phyloP scores from a whole-genome alignment of 2,113 vertebrate genomes.

The Dicaeum eximium region DNA sequence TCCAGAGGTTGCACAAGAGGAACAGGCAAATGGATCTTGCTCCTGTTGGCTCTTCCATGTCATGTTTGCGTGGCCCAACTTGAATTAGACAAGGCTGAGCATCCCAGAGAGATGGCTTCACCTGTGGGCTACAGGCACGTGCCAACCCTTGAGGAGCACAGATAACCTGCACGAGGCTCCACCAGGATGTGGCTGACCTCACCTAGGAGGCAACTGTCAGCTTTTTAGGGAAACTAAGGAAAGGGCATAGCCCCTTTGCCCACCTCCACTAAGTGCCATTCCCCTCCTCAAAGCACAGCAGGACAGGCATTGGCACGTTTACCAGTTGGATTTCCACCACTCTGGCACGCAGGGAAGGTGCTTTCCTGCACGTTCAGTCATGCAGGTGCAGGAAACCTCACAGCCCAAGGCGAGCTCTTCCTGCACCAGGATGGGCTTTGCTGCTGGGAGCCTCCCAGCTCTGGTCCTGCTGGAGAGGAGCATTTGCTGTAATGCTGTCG shows the following conservation, averaged over 20 bases:
- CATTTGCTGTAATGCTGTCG: background rate
- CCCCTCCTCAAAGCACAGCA: background rate
- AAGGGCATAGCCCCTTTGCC: background rate
- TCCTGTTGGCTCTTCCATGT: background rate
- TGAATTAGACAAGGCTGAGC: background rate
- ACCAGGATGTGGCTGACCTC: background rate
- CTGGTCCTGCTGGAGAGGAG: background rate
- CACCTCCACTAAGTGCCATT: background rate
- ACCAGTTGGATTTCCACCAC: background rate
- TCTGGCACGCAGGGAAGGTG: background rate
- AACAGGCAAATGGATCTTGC: background rate
- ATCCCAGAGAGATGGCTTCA: background rate
- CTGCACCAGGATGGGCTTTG: rapidly evolving
- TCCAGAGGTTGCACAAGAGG: background rate
- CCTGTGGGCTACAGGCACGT: background rate
- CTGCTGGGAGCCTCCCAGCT: background rate
- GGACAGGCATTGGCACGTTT: background rate
- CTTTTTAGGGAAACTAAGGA: background rate
- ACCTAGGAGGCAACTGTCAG: background rate
- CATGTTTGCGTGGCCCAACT: background rate
- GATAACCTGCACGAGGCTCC: rapidly evolving
- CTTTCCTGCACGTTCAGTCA: background rate
- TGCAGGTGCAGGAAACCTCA: background rate
- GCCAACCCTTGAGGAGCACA: background rate
- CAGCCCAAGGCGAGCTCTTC: background rate